These are phyloP conservation scores for Ostrea denselamellosa DNA, from an alignment of 1,140 invertebrate genomes.

Conservation along the genomic window DNA sequence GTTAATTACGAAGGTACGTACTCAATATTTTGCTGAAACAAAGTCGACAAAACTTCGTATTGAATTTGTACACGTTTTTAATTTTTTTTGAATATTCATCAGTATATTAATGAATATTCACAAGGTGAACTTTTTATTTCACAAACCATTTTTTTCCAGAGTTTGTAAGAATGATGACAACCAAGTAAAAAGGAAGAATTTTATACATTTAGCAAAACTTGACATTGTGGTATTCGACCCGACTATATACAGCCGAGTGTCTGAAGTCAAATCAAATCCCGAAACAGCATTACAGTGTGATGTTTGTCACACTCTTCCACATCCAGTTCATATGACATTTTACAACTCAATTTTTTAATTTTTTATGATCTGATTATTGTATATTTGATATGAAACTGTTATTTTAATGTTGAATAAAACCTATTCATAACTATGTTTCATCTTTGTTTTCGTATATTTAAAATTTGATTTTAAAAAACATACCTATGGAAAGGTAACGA, in stretches of 20 bases:
- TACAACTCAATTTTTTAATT: neutral
- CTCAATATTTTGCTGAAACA: neutral
- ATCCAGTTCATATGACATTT: neutral
- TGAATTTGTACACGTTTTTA: neutral
- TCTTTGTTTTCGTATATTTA: neutral
- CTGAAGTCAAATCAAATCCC: neutral
- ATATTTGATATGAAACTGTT: constrained; percentile 18
- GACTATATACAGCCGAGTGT: neutral
- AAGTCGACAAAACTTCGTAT: neutral
- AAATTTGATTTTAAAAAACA: neutral
- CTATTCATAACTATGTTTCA: neutral
- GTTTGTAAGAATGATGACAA: constrained; percentile 24
- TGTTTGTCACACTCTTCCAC: neutral
- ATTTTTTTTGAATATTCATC: neutral
- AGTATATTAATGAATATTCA: neutral
- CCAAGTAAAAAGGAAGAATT: neutral
- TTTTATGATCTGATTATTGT: neutral
- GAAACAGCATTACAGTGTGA: neutral
- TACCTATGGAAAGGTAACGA: too few relatives aligned
- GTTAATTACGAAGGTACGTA: constrained; percentile 10
- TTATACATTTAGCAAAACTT: neutral
- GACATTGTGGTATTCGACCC: neutral
- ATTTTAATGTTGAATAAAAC: constrained; percentile 27
- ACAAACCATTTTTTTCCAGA: neutral
- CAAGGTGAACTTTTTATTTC: too few relatives aligned